These are phyloP conservation scores for Cyprinella venusta DNA, from an alignment of 2,797 vertebrate genomes.

Conservation along the genomic window DNA sequence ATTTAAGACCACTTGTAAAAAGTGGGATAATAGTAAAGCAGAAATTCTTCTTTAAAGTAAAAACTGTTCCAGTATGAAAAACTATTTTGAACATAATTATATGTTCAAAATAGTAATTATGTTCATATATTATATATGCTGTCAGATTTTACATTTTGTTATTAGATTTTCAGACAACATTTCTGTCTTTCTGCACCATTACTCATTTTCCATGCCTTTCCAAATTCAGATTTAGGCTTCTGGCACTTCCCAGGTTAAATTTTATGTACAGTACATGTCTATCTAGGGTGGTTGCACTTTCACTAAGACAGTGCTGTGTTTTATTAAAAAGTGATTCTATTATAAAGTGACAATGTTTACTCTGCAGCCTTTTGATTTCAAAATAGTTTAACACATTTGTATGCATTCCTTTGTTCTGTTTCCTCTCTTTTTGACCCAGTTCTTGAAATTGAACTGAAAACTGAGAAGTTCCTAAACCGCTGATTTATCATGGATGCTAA, in stretches of 20 bases:
- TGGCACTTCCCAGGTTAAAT: background rate
- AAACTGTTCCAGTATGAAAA: background rate
- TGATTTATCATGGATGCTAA: constrained; percentile 27
- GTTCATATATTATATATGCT: too few relatives aligned
- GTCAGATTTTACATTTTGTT: too few relatives aligned
- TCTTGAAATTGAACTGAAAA: constrained; percentile 8
- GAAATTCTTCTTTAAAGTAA: too few relatives aligned
- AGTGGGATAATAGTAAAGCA: background rate
- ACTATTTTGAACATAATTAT: background rate
- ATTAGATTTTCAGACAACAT: too few relatives aligned
- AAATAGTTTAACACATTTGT: constrained; percentile 10
- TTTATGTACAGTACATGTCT: background rate
- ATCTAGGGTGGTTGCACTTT: background rate
- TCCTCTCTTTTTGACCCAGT: constrained; percentile 8
- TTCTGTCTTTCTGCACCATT: too few relatives aligned
- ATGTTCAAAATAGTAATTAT: too few relatives aligned
- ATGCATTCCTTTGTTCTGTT: background rate
- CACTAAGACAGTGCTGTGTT: background rate
- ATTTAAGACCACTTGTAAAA: background rate
- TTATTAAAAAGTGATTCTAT: background rate
- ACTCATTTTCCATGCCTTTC: background rate
- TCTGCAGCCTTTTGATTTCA: background rate
- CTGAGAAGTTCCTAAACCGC: background rate
- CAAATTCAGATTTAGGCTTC: background rate
- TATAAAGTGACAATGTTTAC: background rate